phyloP scores from a whole-genome alignment of 1,140 invertebrate species.

The Limonius californicus region DNA sequence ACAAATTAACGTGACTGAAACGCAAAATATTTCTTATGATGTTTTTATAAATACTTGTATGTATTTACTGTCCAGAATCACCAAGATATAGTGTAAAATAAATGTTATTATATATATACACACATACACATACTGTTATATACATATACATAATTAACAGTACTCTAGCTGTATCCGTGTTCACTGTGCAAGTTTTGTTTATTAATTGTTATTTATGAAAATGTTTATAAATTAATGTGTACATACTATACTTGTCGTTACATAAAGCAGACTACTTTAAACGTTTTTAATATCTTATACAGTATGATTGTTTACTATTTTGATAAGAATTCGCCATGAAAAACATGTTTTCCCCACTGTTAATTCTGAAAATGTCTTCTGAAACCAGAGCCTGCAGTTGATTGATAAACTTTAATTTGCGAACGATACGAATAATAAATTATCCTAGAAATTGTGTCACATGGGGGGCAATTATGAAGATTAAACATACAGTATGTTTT shows the following conservation, averaged over 20 bases:
- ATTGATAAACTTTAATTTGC: too few relatives aligned
- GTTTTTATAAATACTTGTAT: background rate
- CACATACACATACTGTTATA: background rate
- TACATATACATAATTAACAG: background rate
- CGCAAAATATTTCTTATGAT: background rate
- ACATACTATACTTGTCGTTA: background rate
- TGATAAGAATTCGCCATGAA: too few relatives aligned
- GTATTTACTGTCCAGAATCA: background rate
- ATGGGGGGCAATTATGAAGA: too few relatives aligned
- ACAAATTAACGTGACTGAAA: background rate
- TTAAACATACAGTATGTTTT: too few relatives aligned
- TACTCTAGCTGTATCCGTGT: constrained; percentile 6
- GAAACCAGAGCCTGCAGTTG: too few relatives aligned
- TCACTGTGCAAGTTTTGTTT: constrained; percentile 5
- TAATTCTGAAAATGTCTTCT: too few relatives aligned
- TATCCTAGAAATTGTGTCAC: too few relatives aligned
- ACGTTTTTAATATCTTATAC: too few relatives aligned
- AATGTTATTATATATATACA: too few relatives aligned
- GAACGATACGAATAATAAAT: too few relatives aligned
- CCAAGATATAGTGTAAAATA: background rate
- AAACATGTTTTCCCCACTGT: too few relatives aligned
- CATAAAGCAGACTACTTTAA: background rate
- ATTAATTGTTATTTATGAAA: background rate
- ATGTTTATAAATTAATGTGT: constrained; percentile 1
- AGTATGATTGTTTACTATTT: too few relatives aligned